Evolutionary conservation across 1,140 invertebrate genomes (phyloP).

Genomic region (Grapholita molesta): DNA sequence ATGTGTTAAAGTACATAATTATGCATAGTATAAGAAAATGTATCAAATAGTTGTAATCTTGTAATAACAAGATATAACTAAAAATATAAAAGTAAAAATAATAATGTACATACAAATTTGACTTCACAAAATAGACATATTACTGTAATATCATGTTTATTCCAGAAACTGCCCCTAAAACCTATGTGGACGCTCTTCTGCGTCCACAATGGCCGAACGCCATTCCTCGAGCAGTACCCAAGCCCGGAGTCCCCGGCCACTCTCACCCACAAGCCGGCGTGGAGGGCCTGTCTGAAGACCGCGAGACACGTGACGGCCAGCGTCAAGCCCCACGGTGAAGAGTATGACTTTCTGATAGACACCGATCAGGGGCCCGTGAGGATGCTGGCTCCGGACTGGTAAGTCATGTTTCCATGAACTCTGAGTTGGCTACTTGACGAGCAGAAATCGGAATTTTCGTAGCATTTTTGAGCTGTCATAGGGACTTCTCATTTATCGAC

Average conservation of each 20-base stretch:
- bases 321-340: slow-evolving; percentile 48
- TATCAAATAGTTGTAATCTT: too few relatives aligned
- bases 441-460: too few relatives aligned
- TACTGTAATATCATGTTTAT: slow-evolving; percentile 12
- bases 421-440: not conserved
- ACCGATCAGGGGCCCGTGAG: slow-evolving; percentile 57
- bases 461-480: too few relatives aligned
- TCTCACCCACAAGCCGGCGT: slow-evolving; percentile 46
- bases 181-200: slow-evolving; percentile 68
- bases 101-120: too few relatives aligned
- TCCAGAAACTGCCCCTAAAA: slow-evolving; percentile 58
- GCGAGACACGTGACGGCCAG: slow-evolving; percentile 61
- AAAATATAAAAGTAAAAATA: too few relatives aligned
- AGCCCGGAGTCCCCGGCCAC: slow-evolving; percentile 40
- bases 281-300: slow-evolving; percentile 47
- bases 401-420: slow-evolving; percentile 23
- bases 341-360: slow-evolving; percentile 62
- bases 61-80: too few relatives aligned
- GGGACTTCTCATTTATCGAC: too few relatives aligned
- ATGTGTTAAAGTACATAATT: too few relatives aligned
- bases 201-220: slow-evolving; percentile 61
- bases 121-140: too few relatives aligned
- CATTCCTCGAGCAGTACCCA: slow-evolving; percentile 63
- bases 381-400: slow-evolving; percentile 69
- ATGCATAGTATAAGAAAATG: too few relatives aligned